These are phyloP conservation scores for Zosterops pallidus DNA, from an alignment of 2,113 vertebrate species.

Conservation along the genomic window DNA sequence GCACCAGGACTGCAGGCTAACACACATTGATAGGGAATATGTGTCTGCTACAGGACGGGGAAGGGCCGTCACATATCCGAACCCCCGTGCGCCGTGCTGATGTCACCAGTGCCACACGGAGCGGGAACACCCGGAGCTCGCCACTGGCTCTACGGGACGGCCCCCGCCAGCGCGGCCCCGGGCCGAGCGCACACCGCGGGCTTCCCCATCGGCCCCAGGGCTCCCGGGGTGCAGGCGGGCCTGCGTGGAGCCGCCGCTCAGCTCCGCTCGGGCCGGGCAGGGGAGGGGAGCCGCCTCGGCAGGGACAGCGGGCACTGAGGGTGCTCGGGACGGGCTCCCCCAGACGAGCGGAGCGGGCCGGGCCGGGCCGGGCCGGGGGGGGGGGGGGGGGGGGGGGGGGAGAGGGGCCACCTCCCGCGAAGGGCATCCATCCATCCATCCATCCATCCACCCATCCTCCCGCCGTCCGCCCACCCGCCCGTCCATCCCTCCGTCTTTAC, in stretches of 20 bases:
- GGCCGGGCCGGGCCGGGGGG: too few species aligned
- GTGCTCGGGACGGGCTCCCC: too few species aligned
- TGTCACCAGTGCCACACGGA: neutral
- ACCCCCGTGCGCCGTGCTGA: neutral
- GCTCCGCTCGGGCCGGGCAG: neutral
- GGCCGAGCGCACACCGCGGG: neutral
- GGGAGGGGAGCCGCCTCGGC: neutral
- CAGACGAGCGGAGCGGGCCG: neutral
- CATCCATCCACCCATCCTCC: too few species aligned
- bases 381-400: too few species aligned
- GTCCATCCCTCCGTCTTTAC: too few species aligned
- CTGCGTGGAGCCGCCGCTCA: neutral
- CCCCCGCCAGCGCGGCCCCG: neutral
- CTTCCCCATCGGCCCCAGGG: neutral
- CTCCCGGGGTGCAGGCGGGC: neutral
- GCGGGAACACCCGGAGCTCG: neutral
- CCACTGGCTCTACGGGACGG: neutral
- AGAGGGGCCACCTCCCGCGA: too few species aligned
- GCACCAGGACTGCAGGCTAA: neutral
- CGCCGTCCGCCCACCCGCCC: too few species aligned
- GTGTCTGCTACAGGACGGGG: neutral
- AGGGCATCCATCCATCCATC: too few species aligned
- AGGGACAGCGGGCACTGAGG: neutral
- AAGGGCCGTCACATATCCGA: neutral
- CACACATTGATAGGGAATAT: accelerated